Conservation (phyloP, 2,113 vertebrate genomes). For the Sus scrofa region T2T-Sscrofa CM000819.6:9409001-9409500, state of each 20-base stretch:
- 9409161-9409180: neutral
- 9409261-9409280: neutral
- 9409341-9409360: neutral
- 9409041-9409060: rapidly evolving
- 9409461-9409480: neutral
- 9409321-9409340: neutral
- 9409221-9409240: neutral
- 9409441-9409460: neutral
- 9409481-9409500: neutral
- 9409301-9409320: no score
- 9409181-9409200: neutral
- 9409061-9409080: neutral
- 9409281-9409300: neutral
- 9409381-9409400: neutral
- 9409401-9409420: rapidly evolving
- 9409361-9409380: neutral
- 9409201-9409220: neutral
- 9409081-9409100: neutral
- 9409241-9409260: neutral
- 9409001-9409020: neutral
- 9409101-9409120: neutral
- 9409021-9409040: neutral
- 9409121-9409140: neutral
- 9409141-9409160: neutral
- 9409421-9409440: rapidly evolving